phyloP scores from a whole-genome alignment of 2,888 invertebrate species.

The Horisme vitalbata region DNA sequence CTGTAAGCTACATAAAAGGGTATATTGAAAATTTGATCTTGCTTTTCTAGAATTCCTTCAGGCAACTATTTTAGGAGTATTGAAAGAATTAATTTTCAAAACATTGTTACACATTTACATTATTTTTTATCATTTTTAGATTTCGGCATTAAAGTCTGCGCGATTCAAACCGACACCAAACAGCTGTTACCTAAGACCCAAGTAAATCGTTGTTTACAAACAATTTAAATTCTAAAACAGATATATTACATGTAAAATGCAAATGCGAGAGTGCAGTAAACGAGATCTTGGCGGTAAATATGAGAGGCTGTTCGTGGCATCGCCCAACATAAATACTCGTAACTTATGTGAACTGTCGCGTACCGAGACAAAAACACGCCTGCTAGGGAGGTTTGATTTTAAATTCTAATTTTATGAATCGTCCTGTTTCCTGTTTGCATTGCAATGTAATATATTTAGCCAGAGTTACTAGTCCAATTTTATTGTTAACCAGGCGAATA shows the following conservation, averaged over 20 bases:
- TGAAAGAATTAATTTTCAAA: too few species aligned
- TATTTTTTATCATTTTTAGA: too few species aligned
- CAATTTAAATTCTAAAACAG: slow-evolving; percentile 38
- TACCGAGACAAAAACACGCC: slow-evolving; percentile 31
- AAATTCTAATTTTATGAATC: slow-evolving; percentile 79
- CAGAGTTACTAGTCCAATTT: slow-evolving; percentile 15
- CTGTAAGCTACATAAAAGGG: too few species aligned
- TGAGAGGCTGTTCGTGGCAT: slow-evolving; percentile 35
- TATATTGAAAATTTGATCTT: too few species aligned
- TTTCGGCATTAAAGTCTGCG: neutral
- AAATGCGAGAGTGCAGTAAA: slow-evolving; percentile 58
- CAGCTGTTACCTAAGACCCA: slow-evolving; percentile 27
- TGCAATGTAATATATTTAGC: too few species aligned
- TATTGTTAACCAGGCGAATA: too few species aligned
- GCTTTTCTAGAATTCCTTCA: too few species aligned
- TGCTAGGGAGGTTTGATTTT: slow-evolving; percentile 66
- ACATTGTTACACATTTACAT: too few species aligned
- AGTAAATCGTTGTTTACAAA: slow-evolving; percentile 41
- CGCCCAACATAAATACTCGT: slow-evolving; percentile 35
- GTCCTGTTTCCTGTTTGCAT: slow-evolving; percentile 59
- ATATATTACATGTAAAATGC: slow-evolving; percentile 58
- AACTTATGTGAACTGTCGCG: slow-evolving; percentile 32
- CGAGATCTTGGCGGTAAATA: slow-evolving; percentile 44
- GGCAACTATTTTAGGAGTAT: too few species aligned
- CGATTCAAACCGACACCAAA: neutral